phyloP scores from a whole-genome alignment of 2,797 vertebrate species.

The Botia almorhae region DNA sequence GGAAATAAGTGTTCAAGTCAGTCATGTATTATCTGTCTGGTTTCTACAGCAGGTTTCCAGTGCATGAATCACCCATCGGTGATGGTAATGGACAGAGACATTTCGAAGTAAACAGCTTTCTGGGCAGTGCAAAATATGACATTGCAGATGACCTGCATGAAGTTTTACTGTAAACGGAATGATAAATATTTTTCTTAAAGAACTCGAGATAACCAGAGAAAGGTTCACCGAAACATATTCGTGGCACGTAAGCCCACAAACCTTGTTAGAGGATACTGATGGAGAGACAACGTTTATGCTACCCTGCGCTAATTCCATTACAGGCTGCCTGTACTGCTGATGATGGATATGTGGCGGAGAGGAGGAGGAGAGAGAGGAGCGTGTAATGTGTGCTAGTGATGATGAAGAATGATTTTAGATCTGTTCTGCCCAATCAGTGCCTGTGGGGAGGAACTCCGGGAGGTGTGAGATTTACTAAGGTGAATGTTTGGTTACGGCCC shows the following conservation, averaged over 20 bases:
- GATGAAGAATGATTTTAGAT: slow-evolving; percentile 62
- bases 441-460: slow-evolving; percentile 21
- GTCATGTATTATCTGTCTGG: background rate
- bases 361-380: slow-evolving; percentile 41
- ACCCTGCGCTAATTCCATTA: slow-evolving; percentile 60
- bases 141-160: slow-evolving; percentile 52
- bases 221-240: slow-evolving; percentile 36
- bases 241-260: slow-evolving; percentile 50
- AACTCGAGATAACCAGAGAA: slow-evolving; percentile 9
- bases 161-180: slow-evolving; percentile 60
- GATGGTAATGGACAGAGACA: slow-evolving; percentile 10
- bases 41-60: background rate
- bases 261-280: slow-evolving; percentile 59
- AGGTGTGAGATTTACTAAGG: background rate
- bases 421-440: slow-evolving; percentile 29
- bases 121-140: slow-evolving; percentile 48
- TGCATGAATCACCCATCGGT: background rate
- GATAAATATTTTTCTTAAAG: slow-evolving; percentile 43
- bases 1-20: slow-evolving; percentile 49
- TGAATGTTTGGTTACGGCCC: background rate
- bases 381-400: slow-evolving; percentile 44
- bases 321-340: slow-evolving; percentile 35
- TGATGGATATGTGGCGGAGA: slow-evolving; percentile 57
- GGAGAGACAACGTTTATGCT: slow-evolving; percentile 55
- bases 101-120: background rate